Percentiles rank a stretch among this genome's conserved stretches.
These are phyloP conservation scores for Cassiopea xamachana DNA, from an alignment of 30 jellyfish, hydroid and myxozoan species.

Conservation along the genomic window DNA sequence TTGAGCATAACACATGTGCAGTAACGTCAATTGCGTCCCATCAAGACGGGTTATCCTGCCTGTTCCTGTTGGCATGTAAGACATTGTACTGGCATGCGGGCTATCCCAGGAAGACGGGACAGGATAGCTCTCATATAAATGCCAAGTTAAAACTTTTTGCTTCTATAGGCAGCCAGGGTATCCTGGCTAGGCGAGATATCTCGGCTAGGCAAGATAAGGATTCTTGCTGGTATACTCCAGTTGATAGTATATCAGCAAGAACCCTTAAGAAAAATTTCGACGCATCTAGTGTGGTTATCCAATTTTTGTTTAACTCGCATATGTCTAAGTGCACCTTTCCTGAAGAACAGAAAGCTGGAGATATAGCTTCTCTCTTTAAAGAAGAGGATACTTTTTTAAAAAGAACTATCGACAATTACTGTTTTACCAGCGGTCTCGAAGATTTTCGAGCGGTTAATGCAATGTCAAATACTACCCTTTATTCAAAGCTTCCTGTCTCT, in stretches of 20 bases:
- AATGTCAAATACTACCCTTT: background rate
- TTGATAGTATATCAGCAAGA: background rate
- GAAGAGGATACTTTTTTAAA: background rate
- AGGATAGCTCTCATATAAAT: too few relatives aligned
- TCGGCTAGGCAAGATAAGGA: too few relatives aligned
- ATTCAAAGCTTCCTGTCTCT: too few relatives aligned
- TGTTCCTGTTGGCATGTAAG: too few relatives aligned
- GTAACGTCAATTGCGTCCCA: too few relatives aligned
- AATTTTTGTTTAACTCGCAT: background rate
- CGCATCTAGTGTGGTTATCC: background rate
- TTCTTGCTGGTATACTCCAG: background rate
- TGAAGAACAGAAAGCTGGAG: conserved; percentile 6
- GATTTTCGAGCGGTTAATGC: background rate
- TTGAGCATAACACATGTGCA: too few relatives aligned
- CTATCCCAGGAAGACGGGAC: too few relatives aligned
- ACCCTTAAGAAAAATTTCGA: background rate
- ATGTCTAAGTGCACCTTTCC: background rate
- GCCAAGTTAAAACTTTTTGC: too few relatives aligned
- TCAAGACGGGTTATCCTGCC: too few relatives aligned
- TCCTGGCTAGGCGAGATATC: too few relatives aligned
- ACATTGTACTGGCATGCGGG: too few relatives aligned
- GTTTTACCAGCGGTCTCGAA: conserved; percentile 8
- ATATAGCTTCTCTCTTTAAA: background rate
- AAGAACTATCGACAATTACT: conserved; percentile 1
- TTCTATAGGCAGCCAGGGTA: too few relatives aligned